Percentiles rank a stretch among this genome's conserved stretches.
phyloP scores from a whole-genome alignment of 2,888 invertebrate genomes.

The Thysanoteuthis rhombus region DNA sequence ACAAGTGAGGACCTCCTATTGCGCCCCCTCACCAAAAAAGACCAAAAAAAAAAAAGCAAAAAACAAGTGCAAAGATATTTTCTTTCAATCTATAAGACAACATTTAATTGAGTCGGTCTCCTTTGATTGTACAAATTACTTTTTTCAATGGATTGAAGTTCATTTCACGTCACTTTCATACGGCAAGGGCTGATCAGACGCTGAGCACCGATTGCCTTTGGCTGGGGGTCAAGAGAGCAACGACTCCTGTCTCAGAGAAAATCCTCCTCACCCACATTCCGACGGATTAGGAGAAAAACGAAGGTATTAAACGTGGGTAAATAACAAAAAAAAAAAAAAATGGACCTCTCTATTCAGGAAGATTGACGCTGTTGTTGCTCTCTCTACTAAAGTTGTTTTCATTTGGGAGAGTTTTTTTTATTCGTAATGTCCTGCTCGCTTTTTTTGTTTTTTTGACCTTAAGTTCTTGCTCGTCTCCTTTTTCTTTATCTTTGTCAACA shows the following conservation, averaged over 20 bases:
- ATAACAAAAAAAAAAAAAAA: not conserved
- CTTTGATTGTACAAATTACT: not conserved
- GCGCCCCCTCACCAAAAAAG: too few relatives aligned
- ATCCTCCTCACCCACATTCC: not conserved
- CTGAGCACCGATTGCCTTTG: not conserved
- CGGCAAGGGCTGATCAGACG: not conserved
- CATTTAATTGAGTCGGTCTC: not conserved
- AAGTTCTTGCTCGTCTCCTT: too few relatives aligned
- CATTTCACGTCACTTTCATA: not conserved
- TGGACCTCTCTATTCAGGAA: not conserved
- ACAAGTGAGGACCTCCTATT: too few relatives aligned
- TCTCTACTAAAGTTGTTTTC: not conserved
- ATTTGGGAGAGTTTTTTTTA: not conserved
- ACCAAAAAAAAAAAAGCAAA: too few relatives aligned
- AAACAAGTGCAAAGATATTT: not conserved
- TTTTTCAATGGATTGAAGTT: not conserved
- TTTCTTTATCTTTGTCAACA: too few relatives aligned
- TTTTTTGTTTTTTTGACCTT: too few relatives aligned
- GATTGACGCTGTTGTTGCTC: not conserved
- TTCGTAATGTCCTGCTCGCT: not conserved
- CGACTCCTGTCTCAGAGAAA: not conserved
- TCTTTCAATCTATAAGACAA: not conserved
- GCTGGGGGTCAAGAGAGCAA: not conserved
- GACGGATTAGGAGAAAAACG: not conserved
- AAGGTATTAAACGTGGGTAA: not conserved